These are phyloP conservation scores for Drosophila obscura DNA, from an alignment of 1,140 invertebrate genomes.

Conservation along the genomic window DNA sequence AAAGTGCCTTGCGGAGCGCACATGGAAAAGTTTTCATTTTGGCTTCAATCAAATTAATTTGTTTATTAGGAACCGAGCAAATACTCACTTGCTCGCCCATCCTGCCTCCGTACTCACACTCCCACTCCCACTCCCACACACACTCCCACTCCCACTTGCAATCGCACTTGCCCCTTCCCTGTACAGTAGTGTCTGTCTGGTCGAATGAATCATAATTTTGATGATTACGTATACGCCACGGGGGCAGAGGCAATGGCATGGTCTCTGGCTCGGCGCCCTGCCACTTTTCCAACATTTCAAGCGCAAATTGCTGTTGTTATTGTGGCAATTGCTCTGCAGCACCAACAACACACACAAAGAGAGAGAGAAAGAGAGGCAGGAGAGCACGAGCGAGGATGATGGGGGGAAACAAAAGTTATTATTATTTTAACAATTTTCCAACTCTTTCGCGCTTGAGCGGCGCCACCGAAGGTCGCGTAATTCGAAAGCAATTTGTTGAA, in stretches of 20 bases:
- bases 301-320: constrained; percentile 78
- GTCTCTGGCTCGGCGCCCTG: constrained; percentile 8
- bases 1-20: constrained; percentile 25
- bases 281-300: constrained; percentile 54
- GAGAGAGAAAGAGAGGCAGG: background rate
- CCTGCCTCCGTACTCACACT: background rate
- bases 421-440: constrained; percentile 79
- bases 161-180: background rate
- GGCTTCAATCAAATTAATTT: constrained; percentile 73
- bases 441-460: constrained; percentile 70
- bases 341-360: constrained; percentile 28
- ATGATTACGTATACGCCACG: constrained; percentile 66
- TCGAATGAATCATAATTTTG: constrained; percentile 72
- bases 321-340: constrained; percentile 63
- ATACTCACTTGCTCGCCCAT: background rate
- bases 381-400: too few relatives aligned
- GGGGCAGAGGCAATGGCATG: background rate
- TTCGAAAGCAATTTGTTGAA: constrained; percentile 80
- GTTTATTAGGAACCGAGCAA: constrained; percentile 50
- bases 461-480: constrained; percentile 78
- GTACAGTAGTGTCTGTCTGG: constrained; percentile 13
- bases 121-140: background rate
- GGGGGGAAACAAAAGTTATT: constrained; percentile 53
- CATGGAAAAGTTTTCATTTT: constrained; percentile 36
- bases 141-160: background rate